These are phyloP conservation scores for Bostrychus sinensis DNA, from an alignment of 2,113 vertebrate genomes.

Conservation along the genomic window DNA sequence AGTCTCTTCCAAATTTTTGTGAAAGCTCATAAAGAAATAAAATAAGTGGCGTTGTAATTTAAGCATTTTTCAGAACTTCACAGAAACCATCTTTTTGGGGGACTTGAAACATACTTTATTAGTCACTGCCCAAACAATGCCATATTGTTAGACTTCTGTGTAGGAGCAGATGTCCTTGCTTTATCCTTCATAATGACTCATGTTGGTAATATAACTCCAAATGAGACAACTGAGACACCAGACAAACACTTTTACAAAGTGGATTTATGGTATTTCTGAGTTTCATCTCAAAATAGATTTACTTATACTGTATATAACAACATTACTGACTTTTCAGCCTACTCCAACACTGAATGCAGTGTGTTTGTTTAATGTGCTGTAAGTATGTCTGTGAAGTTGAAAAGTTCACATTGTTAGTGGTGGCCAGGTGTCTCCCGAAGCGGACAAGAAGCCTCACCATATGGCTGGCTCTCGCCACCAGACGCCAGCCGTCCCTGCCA, in stretches of 20 bases:
- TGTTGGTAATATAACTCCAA: conserved; percentile 13
- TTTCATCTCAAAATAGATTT: background rate
- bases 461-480: conserved; percentile 59
- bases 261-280: conserved; percentile 4
- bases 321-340: background rate
- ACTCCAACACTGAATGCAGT: background rate
- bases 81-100: conserved; percentile 5
- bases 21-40: background rate
- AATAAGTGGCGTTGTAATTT: background rate
- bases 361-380: conserved; percentile 17
- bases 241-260: background rate
- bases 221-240: conserved; percentile 1
- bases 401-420: conserved; percentile 61
- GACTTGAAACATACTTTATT: conserved; percentile 10
- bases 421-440: conserved; percentile 65
- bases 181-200: conserved; percentile 6
- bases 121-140: background rate
- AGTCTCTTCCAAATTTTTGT: background rate
- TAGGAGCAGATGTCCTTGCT: background rate
- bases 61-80: background rate
- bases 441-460: conserved; percentile 60
- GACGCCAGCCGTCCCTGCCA: conserved; percentile 47
- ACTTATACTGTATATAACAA: background rate
- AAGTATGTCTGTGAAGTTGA: conserved; percentile 47
- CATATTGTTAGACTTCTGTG: conserved; percentile 5